Percentiles rank a stretch among this genome's conserved stretches.
Evolutionary conservation across 1,140 invertebrate genomes (phyloP).

Genomic region (Trissolcus basalis): DNA sequence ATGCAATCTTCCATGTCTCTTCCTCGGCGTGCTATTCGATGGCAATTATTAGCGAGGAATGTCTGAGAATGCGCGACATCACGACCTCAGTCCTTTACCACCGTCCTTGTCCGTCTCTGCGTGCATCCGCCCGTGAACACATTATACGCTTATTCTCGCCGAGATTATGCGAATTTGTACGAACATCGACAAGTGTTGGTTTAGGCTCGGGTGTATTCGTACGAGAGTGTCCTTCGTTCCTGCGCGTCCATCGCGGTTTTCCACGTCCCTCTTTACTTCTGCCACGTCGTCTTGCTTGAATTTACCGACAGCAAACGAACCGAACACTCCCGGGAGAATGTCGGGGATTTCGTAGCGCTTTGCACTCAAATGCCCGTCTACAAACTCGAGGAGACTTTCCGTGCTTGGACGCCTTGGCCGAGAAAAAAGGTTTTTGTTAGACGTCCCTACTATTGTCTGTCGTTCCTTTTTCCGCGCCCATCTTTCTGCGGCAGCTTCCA

Average conservation of each 20-base stretch:
- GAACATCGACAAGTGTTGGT: conserved; percentile 11
- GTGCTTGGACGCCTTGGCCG: background rate
- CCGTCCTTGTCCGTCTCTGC: conserved; percentile 5
- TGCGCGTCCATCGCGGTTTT: conserved; percentile 6
- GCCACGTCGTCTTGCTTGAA: conserved; percentile 16
- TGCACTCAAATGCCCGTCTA: background rate
- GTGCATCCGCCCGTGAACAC: conserved; percentile 1
- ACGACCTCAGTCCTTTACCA: conserved; percentile 57
- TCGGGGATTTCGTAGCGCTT: conserved; percentile 18
- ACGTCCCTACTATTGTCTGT: too few relatives aligned
- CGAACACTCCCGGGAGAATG: background rate
- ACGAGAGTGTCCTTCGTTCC: conserved; percentile 19
- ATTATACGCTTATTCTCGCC: conserved; percentile 31
- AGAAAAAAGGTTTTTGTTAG: background rate
- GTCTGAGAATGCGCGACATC: conserved; percentile 73
- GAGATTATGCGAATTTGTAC: conserved; percentile 36
- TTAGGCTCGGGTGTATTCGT: conserved; percentile 16
- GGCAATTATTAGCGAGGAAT: conserved; percentile 73
- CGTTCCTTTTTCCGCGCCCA: conserved; percentile 2
- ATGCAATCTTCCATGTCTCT: conserved; percentile 15
- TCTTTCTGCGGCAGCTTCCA: background rate
- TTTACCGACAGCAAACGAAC: conserved; percentile 13
- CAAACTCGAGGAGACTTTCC: conserved; percentile 1
- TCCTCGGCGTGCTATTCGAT: conserved; percentile 38
- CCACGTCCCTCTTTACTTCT: conserved; percentile 21